Evolutionary conservation across 2,797 vertebrate species (phyloP), one percentile per base, ranked within the genome.

Genomic region (Choloepus didactylus): DNA sequence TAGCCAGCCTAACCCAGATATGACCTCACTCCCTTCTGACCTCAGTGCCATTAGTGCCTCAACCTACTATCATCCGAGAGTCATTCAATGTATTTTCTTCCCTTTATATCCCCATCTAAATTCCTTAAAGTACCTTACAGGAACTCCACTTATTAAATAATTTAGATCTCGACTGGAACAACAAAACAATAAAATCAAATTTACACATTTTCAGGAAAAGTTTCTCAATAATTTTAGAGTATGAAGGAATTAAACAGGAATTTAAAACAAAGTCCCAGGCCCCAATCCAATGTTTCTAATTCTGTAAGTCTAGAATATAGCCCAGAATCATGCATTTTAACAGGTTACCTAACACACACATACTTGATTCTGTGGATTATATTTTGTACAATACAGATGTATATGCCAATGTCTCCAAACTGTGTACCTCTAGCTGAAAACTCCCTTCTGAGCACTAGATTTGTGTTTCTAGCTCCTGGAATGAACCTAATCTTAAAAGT

Each of bases 1-100:
- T 44, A 90, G 87, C 80, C 90, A 94, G 38, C 73, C 77, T 79
- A 46, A 69, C 35, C 67, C 70, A 67, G 35, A 62, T 93, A 96
- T 75, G 62, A 91, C n/a, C 77, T 91, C 70, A 83, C 6, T 59
- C n/a, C 25, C 62, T 91, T 89, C 85, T 82, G 54, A 91, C 14
- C 54, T 89, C 56, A 9, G 21, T 41, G 7, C 25, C 14, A 54
- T 25, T 31, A 46, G n/a, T 66, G 31, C 75, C n/a, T 70, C 54
- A 56, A 56, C 4, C 73, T 59, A 38, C 51, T 87, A 69, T 25
- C 51, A 94, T 27, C 80, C 46, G 59, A 41, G 9, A 35, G 73
- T 31, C 31, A 88, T 59, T 80, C 25, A 81, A 73, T 85, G 35
- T n/a, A 54, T 38, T 73, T 9, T 66, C 41, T 79, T 64, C 62